Percentiles rank a stretch among this genome's conserved stretches.
Conservation (phyloP, 2,797 vertebrate species). For the Syngnathus rostellatus region DNA sequence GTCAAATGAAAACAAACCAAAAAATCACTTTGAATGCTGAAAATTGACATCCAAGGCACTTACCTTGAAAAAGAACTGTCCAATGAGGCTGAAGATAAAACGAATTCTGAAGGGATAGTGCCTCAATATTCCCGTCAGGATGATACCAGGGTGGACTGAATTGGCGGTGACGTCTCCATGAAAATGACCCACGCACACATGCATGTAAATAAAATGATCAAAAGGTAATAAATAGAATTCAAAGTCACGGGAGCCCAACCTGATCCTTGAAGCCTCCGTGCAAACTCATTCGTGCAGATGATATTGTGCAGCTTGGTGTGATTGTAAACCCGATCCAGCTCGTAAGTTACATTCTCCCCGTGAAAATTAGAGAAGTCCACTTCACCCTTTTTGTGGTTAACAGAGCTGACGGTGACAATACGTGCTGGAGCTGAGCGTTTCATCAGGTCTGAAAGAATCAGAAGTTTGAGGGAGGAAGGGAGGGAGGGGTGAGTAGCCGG, state of each 20-base stretch:
- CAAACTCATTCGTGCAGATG: slow-evolving; percentile 76
- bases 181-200: not conserved
- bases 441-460: slow-evolving; percentile 63
- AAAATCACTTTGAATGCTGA: no score
- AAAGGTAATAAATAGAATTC: not conserved
- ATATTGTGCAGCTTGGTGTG: slow-evolving; percentile 82
- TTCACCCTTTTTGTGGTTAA: slow-evolving; percentile 58
- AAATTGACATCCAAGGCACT: slow-evolving; percentile 14
- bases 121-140: slow-evolving; percentile 72
- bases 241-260: slow-evolving; percentile 52
- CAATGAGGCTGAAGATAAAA: slow-evolving; percentile 56
- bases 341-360: slow-evolving; percentile 51
- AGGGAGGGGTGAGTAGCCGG: not conserved
- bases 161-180: slow-evolving; percentile 76
- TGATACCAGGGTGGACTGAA: slow-evolving; percentile 73
- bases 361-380: slow-evolving; percentile 67
- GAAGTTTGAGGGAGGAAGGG: not conserved
- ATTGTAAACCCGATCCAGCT: slow-evolving; percentile 54
- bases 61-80: slow-evolving; percentile 83
- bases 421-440: slow-evolving; percentile 70
- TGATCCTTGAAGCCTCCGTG: slow-evolving; percentile 69
- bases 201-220: not conserved
- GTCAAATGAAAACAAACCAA: not conserved
- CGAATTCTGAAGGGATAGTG: slow-evolving; percentile 42
- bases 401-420: slow-evolving; percentile 72